These are phyloP conservation scores for Doryteuthis pealeii DNA, from an alignment of 1,140 invertebrate species.

Conservation along the genomic window DNA sequence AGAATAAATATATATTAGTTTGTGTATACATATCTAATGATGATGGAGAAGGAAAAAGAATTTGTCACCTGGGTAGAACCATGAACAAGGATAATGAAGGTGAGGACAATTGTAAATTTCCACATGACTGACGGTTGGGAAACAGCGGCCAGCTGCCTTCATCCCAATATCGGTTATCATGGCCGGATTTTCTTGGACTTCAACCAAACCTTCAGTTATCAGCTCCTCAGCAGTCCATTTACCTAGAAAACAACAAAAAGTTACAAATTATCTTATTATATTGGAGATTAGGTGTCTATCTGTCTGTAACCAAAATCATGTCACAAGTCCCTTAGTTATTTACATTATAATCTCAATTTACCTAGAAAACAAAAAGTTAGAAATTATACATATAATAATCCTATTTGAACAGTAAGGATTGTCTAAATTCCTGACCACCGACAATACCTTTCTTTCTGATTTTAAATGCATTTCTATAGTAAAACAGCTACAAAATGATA, in stretches of 20 bases:
- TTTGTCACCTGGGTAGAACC: slow-evolving; percentile 38
- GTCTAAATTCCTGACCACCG: too few species aligned
- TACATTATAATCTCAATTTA: not conserved
- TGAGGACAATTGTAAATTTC: slow-evolving; percentile 51
- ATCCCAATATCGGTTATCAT: slow-evolving; percentile 52
- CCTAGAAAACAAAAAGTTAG: not conserved
- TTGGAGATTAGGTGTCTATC: too few species aligned
- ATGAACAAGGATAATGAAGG: slow-evolving; percentile 36
- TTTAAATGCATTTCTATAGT: too few species aligned
- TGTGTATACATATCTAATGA: too few species aligned
- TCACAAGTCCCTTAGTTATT: too few species aligned
- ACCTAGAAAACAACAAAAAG: slow-evolving; percentile 26
- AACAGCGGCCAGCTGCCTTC: slow-evolving; percentile 40
- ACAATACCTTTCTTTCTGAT: too few species aligned
- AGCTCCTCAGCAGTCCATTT: slow-evolving; percentile 44
- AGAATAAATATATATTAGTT: too few species aligned
- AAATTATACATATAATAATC: too few species aligned
- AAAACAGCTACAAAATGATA: too few species aligned
- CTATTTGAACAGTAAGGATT: too few species aligned
- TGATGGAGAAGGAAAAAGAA: too few species aligned
- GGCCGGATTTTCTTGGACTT: slow-evolving; percentile 45
- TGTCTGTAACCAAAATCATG: too few species aligned
- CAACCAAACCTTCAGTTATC: slow-evolving; percentile 36
- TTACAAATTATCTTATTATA: not conserved
- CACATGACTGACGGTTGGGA: slow-evolving; percentile 34